phyloP scores from a whole-genome alignment of 2,113 vertebrate species.

The Anhinga anhinga region DNA sequence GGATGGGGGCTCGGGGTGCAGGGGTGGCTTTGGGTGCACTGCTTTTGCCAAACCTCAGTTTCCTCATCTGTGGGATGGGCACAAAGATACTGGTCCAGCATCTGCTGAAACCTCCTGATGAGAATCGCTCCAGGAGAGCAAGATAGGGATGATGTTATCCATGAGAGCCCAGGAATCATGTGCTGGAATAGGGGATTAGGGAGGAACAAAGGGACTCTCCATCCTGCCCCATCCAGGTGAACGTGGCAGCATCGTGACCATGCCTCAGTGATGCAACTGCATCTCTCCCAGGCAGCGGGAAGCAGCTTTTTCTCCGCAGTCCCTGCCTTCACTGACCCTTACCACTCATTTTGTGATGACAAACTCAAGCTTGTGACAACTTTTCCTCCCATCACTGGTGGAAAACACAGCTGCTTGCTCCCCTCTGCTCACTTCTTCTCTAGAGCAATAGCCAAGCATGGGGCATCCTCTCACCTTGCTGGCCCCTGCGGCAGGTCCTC shows the following conservation, averaged over 20 bases:
- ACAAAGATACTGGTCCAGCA: neutral
- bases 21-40: rapidly evolving
- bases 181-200: neutral
- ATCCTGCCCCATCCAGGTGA: neutral
- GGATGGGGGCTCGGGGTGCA: neutral
- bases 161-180: neutral
- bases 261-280: rapidly evolving
- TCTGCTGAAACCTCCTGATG: neutral
- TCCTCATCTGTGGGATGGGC: neutral
- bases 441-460: rapidly evolving
- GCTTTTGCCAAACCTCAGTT: neutral
- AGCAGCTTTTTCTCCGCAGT: neutral
- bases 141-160: rapidly evolving
- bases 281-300: neutral
- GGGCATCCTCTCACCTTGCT: neutral
- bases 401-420: neutral
- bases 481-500: neutral
- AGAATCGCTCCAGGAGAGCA: neutral
- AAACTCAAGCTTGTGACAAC: neutral
- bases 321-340: neutral
- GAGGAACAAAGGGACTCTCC: neutral
- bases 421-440: neutral
- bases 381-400: rapidly evolving
- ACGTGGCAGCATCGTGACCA: rapidly evolving
- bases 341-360: neutral